Base-by-base conservation (phyloP, 2,888 invertebrate genomes). In the Drepana falcataria region DNA sequence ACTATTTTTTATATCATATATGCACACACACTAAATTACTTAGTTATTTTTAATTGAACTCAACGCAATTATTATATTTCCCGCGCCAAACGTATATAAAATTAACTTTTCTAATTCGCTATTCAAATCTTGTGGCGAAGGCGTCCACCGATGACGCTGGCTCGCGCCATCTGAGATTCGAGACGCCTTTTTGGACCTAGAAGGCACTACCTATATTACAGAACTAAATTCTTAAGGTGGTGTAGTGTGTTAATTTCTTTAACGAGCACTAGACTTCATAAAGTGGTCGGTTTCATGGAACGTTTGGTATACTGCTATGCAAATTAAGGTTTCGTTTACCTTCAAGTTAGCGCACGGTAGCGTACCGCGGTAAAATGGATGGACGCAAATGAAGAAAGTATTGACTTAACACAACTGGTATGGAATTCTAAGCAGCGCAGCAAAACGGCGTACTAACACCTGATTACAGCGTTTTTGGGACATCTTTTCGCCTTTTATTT, bases 61-160 rank as follows among this genome's bases (percentile, higher is more conserved):
- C 41, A 35, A 3, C 1, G 2, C 21, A 9, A 6, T 35, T 48
- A 35, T 49, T 56, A 48, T 53, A 52, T 49, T 52, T 37, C 34
- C 47, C 53, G 49, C 44, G 44, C 51, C 21, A 51, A 55, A 53
- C 48, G 55, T 61, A 66, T 60, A 65, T 64, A 64, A 69, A 57
- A 53, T 56, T 47, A 62, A 58, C 59, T 63, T 64, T 68, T 63
- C 53, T 35, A 57, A 60, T 55, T 62, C 48, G 48, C 55, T 59
- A 69, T 74, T 72, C 51, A 63, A 72, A 72, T 69, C 53, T 57
- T 64, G 71, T 60, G 59, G 60, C 66, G 66, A 80, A 80, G 77
- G 82, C 89, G 89, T 85, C 81, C 75, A 74, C 47, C 81, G 71
- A 77, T 76, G 83, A 78, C 84, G 87, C 79, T 66, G 79, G 64